Evolutionary conservation across 1,140 invertebrate species (phyloP).

Genomic region (Episyrphus balteatus): DNA sequence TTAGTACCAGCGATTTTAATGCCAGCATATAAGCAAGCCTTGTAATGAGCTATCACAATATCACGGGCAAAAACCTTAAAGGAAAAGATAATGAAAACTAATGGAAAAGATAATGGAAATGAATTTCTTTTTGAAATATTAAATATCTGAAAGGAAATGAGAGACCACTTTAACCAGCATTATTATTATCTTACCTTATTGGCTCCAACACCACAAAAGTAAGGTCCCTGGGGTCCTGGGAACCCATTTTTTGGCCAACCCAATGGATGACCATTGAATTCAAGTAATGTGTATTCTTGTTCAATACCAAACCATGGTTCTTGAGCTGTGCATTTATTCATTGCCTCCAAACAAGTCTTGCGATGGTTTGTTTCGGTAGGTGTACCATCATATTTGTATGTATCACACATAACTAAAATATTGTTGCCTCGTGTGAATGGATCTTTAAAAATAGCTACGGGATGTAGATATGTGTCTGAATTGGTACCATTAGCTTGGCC

Average conservation of each 20-base stretch:
- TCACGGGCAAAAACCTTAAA: conserved; percentile 90
- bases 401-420: conserved; percentile 69
- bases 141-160: no score
- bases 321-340: conserved; percentile 37
- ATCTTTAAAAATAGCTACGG: conserved; percentile 84
- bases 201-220: conserved; percentile 90
- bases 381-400: conserved; percentile 34
- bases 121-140: conserved; percentile 57
- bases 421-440: conserved; percentile 85
- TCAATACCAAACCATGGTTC: conserved; percentile 89
- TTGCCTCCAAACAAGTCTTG: conserved; percentile 45
- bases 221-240: conserved; percentile 81
- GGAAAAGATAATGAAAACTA: no score
- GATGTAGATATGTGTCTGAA: conserved; percentile 81
- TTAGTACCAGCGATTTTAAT: conserved; percentile 82
- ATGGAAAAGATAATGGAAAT: conserved; percentile 56
- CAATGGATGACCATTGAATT: conserved; percentile 76
- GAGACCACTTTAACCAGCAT: no score
- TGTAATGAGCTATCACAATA: conserved; percentile 77
- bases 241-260: conserved; percentile 92
- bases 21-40: conserved; percentile 77
- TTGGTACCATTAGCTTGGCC: conserved; percentile 65
- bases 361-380: conserved; percentile 60
- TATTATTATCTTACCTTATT: no score
- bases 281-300: conserved; percentile 86